Evolutionary conservation across 2,888 invertebrate genomes (phyloP), one percentile per base, ranked within the genome.

Genomic region (Chaetogeoica ovagalla): DNA sequence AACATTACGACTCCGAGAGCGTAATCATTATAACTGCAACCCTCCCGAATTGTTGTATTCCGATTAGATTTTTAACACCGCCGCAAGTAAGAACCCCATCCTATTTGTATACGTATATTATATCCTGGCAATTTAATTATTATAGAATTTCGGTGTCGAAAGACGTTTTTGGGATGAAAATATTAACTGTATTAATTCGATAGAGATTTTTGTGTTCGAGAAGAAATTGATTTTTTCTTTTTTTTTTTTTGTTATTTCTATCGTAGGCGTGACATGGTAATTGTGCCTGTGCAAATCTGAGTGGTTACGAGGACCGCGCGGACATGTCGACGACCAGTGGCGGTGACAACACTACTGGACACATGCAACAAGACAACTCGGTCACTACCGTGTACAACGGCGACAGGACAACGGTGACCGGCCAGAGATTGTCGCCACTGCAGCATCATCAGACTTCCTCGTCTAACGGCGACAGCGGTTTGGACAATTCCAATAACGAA

Each of bases 311-410:
- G 19, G 21, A 70, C 70, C 23, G 19, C 60, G 60, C 6, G 52
- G 60, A 70, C 21, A 77, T 77, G 77, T 77, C 69, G 15, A 70
- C 77, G 39, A 70, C 70, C 55, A 77, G 77, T 21, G 77, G 77
- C 55, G 77, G 77, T 13, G 52, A 70, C 52, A 52, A 70, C 52
- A 52, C 69, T 2, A n/a, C 39, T 21, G 7, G 13, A 2, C 30
- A 19, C 21, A 52, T 13, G 52, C 30, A 17, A 30, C 43, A 43
- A 70, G 77, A 77, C 2, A 70, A 62, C 23, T 77, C 77, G 8
- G 77, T 77, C 21, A 77, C 77, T 9, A 77, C 70, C 19, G 62
- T 77, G 11, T 77, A 77, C 62, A 55, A 77, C 69, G 77, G 70
- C 7, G 77, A 70, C 62, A 17, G 39, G 8, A 55, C 63, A 0